Evolutionary conservation across 2,888 invertebrate genomes (phyloP), one percentile per base, ranked within the genome.

Genomic region (Leptothorax acervorum): DNA sequence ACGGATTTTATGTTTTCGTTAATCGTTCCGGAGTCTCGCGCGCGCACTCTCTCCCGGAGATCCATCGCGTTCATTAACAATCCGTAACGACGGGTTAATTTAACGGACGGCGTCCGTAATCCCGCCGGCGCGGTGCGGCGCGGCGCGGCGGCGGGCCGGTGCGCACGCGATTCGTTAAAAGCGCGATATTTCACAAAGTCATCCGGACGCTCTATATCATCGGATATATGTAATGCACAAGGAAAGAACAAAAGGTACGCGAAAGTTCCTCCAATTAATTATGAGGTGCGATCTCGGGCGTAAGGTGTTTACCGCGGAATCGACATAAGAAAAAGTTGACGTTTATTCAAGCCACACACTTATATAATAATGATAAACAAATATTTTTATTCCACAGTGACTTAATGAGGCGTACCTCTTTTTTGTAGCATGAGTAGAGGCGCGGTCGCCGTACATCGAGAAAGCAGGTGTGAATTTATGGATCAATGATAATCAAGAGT

Each of bases 1-100:
- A 51, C 53, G 81, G 76, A 79, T 87, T 84, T 84, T 68, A 87
- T 84, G 79, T 86, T 81, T 79, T 73, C 71, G 75, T 76, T 81
- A 84, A 86, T 76, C 73, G 86, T 75, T 84, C 62, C 51, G 28
- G 15, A 12, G 62, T 42, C 45, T 74, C 60, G 62, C 57, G 39
- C 42, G 55, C 53, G 55, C 39, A 35, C 53, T 39, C 51, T 42
- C 35, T 12, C 62, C n/a, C 42, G 35, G 65, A 82, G 79, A 82
- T 76, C 63, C 76, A 82, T 66, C 66, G 82, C 82, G 55, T 76
- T 82, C 76, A 75, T 82, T 75, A 66, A 76, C 76, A 66, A 66
- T 53, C 74, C 45, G 76, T 82, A 79, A 66, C 76, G 82, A 82
- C 76, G 82, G 63, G 42, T 57, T 66, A 82, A 79, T 79, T 79